A percentile compares a stretch with the other conserved stretches of the same genome.
These are phyloP conservation scores for Halocaridina rubra DNA, from an alignment of 2,888 invertebrate species.

Conservation along the genomic window DNA sequence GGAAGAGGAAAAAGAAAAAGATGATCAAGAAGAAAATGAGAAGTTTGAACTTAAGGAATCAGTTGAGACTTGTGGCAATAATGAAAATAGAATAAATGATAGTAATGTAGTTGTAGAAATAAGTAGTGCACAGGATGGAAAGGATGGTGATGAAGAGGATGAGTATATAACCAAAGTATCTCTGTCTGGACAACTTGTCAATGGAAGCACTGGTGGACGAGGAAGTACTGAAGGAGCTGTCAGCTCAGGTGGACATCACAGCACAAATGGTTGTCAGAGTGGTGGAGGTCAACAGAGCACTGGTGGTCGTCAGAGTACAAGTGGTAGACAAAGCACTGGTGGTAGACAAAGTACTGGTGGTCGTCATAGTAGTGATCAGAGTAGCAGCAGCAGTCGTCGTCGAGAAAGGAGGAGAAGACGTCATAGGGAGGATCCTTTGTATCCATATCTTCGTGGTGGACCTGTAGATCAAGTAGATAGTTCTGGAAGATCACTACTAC, in stretches of 20 bases:
- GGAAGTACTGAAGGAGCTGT: conserved; percentile 40
- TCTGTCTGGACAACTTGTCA: conserved; percentile 29
- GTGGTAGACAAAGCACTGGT: conserved; percentile 37
- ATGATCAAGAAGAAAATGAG: conserved; percentile 15
- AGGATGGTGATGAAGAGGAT: conserved; percentile 36
- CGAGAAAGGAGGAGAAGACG: conserved; percentile 67
- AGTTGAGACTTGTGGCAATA: neutral
- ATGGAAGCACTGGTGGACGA: conserved; percentile 30
- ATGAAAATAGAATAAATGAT: neutral
- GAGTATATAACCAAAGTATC: conserved; percentile 53
- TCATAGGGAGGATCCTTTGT: conserved; percentile 70
- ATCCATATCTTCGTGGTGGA: conserved; percentile 69
- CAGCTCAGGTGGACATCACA: conserved; percentile 33
- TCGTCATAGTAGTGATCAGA: conserved; percentile 60
- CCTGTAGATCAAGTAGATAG: conserved; percentile 73
- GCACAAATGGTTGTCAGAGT: conserved; percentile 49
- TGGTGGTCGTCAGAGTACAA: conserved; percentile 27
- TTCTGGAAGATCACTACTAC: conserved; percentile 78
- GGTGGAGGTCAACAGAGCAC: conserved; percentile 48
- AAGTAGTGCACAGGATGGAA: neutral
- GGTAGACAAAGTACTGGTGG: conserved; percentile 47
- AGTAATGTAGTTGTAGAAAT: neutral
- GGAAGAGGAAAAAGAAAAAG: conserved; percentile 15
- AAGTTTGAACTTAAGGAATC: conserved; percentile 2
- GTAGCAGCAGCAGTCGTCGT: conserved; percentile 73